phyloP scores from a whole-genome alignment of 2,113 vertebrate genomes.

The Tetrax tetrax region DNA sequence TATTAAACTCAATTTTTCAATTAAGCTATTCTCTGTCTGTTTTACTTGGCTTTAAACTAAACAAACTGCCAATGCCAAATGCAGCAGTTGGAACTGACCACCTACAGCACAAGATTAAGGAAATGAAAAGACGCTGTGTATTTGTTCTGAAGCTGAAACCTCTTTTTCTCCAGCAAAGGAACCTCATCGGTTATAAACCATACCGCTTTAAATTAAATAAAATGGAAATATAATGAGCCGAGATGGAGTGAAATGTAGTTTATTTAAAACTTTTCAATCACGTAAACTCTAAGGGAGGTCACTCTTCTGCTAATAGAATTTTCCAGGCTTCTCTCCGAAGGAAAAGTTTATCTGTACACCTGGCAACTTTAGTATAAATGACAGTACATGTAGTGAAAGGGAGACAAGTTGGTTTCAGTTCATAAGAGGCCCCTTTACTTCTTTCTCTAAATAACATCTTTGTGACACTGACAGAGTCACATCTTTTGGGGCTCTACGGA shows the following conservation, averaged over 20 bases:
- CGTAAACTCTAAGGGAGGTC: constrained; percentile 3
- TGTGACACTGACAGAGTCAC: not conserved
- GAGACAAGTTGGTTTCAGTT: constrained; percentile 19
- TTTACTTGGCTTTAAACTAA: constrained; percentile 71
- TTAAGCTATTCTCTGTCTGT: constrained; percentile 63
- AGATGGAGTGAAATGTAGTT: constrained; percentile 34
- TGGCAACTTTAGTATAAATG: not conserved
- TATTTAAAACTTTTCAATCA: constrained; percentile 43
- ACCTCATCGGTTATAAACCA: constrained; percentile 44
- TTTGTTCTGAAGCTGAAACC: constrained; percentile 60
- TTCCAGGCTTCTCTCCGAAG: not conserved
- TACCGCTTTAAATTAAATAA: constrained; percentile 51
- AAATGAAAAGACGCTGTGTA: constrained; percentile 63
- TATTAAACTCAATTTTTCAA: constrained; percentile 66
- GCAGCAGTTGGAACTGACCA: constrained; percentile 63
- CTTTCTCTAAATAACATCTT: not conserved
- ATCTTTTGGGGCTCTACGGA: not conserved
- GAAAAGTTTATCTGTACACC: not conserved
- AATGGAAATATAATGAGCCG: constrained; percentile 50
- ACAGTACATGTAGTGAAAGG: not conserved
- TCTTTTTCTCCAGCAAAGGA: constrained; percentile 1
- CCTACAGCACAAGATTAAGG: constrained; percentile 62
- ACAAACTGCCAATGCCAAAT: constrained; percentile 42
- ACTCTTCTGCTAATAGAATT: constrained; percentile 29
- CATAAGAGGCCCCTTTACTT: not conserved